phyloP scores from a whole-genome alignment of 2,797 vertebrate genomes.

The Vultur gryphus region DNA sequence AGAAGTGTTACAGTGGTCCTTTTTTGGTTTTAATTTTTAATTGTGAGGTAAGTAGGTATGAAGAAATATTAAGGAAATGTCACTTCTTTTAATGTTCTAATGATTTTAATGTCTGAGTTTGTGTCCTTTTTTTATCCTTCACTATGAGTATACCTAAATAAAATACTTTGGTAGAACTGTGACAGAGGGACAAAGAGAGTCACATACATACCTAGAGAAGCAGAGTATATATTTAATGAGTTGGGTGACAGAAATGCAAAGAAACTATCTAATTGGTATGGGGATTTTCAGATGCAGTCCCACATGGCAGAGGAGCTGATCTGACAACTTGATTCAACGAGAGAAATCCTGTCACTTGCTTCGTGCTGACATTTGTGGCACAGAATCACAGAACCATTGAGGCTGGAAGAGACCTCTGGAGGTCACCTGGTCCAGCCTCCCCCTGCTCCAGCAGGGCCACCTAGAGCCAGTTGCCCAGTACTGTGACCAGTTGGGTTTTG shows the following conservation, averaged over 20 bases:
- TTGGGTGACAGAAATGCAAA: neutral
- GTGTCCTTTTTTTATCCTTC: neutral
- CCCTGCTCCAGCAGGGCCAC: neutral
- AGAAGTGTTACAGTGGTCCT: neutral
- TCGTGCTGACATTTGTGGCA: neutral
- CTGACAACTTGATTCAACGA: neutral
- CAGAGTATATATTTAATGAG: neutral
- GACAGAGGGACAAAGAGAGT: neutral
- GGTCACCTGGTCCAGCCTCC: neutral
- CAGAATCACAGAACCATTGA: rapidly evolving
- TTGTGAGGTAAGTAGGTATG: neutral
- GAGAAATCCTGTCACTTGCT: neutral
- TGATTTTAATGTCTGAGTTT: neutral
- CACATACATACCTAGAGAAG: neutral
- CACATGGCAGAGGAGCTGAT: neutral
- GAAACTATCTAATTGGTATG: neutral
- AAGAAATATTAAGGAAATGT: neutral
- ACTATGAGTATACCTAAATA: neutral
- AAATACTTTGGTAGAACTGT: neutral
- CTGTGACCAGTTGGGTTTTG: neutral
- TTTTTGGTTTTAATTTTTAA: neutral
- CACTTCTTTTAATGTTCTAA: neutral
- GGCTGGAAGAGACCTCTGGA: neutral
- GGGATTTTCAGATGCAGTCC: neutral
- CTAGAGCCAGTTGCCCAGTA: neutral